These are phyloP conservation scores for Agrilus planipennis DNA, from an alignment of 1,140 invertebrate species.

Conservation along the genomic window DNA sequence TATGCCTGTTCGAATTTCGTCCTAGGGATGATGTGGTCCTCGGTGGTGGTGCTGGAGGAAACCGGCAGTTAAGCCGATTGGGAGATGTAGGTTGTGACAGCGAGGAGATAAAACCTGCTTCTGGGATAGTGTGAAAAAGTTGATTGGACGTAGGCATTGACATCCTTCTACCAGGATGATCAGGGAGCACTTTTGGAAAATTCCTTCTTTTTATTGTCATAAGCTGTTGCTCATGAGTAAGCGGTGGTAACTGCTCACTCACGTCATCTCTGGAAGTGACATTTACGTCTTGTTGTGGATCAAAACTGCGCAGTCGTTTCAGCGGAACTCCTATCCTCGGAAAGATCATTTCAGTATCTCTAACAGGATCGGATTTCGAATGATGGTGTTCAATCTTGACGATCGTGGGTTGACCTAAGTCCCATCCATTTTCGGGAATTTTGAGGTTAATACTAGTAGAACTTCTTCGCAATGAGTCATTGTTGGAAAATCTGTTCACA, in stretches of 20 bases:
- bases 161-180: slow-evolving; percentile 47
- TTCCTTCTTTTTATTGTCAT: slow-evolving; percentile 60
- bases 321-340: slow-evolving; percentile 5
- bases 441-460: slow-evolving; percentile 36
- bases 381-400: slow-evolving; percentile 54
- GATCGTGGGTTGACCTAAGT: slow-evolving; percentile 15
- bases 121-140: slow-evolving; percentile 34
- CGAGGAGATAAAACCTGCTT: slow-evolving; percentile 21
- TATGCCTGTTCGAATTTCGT: slow-evolving; percentile 27
- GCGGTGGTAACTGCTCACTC: slow-evolving; percentile 26
- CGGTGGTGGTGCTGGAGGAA: slow-evolving; percentile 52
- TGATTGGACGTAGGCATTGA: slow-evolving; percentile 38
- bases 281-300: slow-evolving; percentile 51
- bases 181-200: slow-evolving; percentile 71
- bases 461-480: slow-evolving; percentile 34
- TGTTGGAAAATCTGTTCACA: slow-evolving; percentile 20
- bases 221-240: slow-evolving; percentile 56
- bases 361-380: slow-evolving; percentile 59
- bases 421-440: slow-evolving; percentile 6
- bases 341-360: slow-evolving; percentile 37
- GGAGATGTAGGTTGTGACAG: slow-evolving; percentile 33
- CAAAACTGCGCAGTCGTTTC: slow-evolving; percentile 35
- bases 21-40: slow-evolving; percentile 49
- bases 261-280: slow-evolving; percentile 52
- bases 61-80: slow-evolving; percentile 29